Base-by-base conservation (phyloP, 2,888 invertebrate genomes). In the Drosophila incognita region DNA sequence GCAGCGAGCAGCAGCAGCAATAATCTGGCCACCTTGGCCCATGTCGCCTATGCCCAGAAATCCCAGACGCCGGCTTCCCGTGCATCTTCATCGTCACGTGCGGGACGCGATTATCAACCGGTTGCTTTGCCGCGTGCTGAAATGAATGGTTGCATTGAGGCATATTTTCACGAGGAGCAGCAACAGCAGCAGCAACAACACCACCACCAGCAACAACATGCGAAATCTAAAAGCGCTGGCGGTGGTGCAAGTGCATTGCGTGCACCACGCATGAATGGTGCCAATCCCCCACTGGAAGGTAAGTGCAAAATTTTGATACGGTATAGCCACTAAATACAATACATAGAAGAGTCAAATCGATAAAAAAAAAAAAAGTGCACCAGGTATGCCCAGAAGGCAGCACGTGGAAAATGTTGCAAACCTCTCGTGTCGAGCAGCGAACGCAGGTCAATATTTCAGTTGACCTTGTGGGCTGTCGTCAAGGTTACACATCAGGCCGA, bases 111-210 rank as follows among this genome's bases (percentile, higher is more conserved):
- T 21, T 93, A 92, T 76, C 90, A 92, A 59, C 85, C 92, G 15
- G 92, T 93, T 7, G 83, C 95, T 3, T 92, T 96, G 77, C 96
- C 96, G 1, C 93, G 96, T 58, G 96, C 96, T 15, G 96, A 96
- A 86, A 95, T 96, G 83, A 96, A 96, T 92, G 95, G 96, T 48
- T 96, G 96, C 84, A 95, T 95, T 81, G 96, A 96, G 85, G 95
- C 96, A 11, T 96, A 95, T 83, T 96, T 96, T 76, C 95, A 95
- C 83, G 96, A 96, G 87, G 96, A 96, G 89, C 94, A 94, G 33
- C 95, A 95, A 77, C 93, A 92, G 36, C 82, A 90, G 60, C 78
- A 87, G 86, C 87, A 92, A 4, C 88, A 82, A 1, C 81, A 96
- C 87, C 87, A 92, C 21, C 83, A 96, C 86, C 94, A 94, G 79